These are phyloP conservation scores for Tipula helvola DNA, from an alignment of 2,888 invertebrate species.

Conservation along the genomic window DNA sequence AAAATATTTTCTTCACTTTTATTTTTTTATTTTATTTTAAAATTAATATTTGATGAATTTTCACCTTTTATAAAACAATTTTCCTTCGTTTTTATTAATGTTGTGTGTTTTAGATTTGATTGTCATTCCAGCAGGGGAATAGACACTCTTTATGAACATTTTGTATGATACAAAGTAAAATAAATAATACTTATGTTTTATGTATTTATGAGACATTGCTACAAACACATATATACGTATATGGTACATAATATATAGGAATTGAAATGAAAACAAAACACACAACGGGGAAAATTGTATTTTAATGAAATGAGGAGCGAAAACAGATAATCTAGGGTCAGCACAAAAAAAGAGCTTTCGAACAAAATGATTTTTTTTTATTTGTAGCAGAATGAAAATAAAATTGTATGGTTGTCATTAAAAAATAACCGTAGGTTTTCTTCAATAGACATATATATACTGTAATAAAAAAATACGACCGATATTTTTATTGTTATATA, in stretches of 20 bases:
- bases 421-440: not conserved
- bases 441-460: not conserved
- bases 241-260: not conserved
- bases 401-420: not conserved
- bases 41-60: not conserved
- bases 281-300: not conserved
- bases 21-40: too few species aligned
- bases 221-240: too few species aligned
- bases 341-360: not conserved
- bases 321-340: not conserved
- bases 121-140: not conserved
- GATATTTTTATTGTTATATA: not conserved
- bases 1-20: not conserved
- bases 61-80: constrained; percentile 4
- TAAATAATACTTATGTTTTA: not conserved
- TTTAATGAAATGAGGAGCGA: not conserved
- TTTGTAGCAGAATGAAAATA: not conserved
- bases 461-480: not conserved
- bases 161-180: not conserved
- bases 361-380: not conserved
- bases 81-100: not conserved
- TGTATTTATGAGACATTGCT: too few species aligned
- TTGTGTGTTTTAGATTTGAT: not conserved
- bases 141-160: not conserved
- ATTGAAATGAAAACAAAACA: not conserved